A percentile compares a stretch with the other conserved stretches of the same genome.
phyloP scores from a whole-genome alignment of 2,113 vertebrate species.

The Prionailurus bengalensis region DNA sequence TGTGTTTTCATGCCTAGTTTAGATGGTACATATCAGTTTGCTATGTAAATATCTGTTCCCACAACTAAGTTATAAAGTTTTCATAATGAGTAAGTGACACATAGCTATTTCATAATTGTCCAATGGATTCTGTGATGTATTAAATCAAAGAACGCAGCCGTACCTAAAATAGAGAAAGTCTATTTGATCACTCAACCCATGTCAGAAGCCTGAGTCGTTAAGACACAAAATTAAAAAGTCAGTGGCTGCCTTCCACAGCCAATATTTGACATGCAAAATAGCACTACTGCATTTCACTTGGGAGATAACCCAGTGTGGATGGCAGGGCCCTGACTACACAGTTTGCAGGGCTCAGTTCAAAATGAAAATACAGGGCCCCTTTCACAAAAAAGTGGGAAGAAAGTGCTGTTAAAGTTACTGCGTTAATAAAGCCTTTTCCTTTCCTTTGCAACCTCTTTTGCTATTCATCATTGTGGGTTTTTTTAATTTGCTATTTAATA shows the following conservation, averaged over 20 bases:
- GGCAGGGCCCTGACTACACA: background rate
- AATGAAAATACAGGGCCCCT: background rate
- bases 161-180: slow-evolving; percentile 12
- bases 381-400: background rate
- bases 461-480: background rate
- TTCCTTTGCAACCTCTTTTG: background rate
- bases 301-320: background rate
- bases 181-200: background rate
- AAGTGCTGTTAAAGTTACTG: background rate
- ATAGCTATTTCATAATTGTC: background rate
- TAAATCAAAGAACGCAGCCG: background rate
- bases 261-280: background rate
- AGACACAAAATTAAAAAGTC: slow-evolving; percentile 12
- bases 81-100: background rate
- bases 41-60: background rate
- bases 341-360: background rate
- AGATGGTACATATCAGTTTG: background rate
- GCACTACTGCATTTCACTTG: background rate
- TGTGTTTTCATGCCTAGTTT: background rate
- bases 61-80: background rate
- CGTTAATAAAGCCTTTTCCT: background rate
- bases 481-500: slow-evolving; percentile 27
- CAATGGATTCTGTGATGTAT: background rate
- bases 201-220: slow-evolving; percentile 7
- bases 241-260: background rate